Percentiles rank a stretch among this genome's conserved stretches.
These are phyloP conservation scores for Pedionomus torquatus DNA, from an alignment of 2,113 vertebrate genomes.

Conservation along the genomic window DNA sequence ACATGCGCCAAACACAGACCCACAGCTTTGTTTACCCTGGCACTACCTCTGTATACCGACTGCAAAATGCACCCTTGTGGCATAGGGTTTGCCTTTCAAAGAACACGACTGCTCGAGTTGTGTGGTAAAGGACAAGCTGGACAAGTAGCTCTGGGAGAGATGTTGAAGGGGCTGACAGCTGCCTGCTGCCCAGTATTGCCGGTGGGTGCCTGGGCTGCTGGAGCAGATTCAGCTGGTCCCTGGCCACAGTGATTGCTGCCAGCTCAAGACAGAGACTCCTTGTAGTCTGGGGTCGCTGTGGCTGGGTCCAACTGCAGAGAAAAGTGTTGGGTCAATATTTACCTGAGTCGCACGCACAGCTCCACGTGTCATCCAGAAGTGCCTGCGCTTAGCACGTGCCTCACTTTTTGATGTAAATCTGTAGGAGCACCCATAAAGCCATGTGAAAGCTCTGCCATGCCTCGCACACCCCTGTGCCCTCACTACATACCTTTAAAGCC, in stretches of 20 bases:
- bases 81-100: neutral
- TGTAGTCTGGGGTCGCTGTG: neutral
- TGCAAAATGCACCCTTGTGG: neutral
- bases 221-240: neutral
- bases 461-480: rapidly evolving
- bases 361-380: rapidly evolving
- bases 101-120: rapidly evolving
- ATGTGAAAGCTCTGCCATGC: rapidly evolving
- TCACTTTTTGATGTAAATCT: rapidly evolving
- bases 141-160: neutral
- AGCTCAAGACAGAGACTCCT: neutral
- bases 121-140: neutral
- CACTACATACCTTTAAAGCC: rapidly evolving
- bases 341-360: rapidly evolving
- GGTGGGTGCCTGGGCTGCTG: neutral
- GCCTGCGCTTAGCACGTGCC: rapidly evolving
- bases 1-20: neutral
- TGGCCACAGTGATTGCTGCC: neutral
- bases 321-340: neutral
- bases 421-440: neutral
- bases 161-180: neutral
- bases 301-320: neutral
- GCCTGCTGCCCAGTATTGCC: neutral
- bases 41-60: rapidly evolving
- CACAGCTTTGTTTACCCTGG: neutral